Evolutionary conservation across 2,888 invertebrate genomes (phyloP).

Genomic region (Aproaerema taeniolella): DNA sequence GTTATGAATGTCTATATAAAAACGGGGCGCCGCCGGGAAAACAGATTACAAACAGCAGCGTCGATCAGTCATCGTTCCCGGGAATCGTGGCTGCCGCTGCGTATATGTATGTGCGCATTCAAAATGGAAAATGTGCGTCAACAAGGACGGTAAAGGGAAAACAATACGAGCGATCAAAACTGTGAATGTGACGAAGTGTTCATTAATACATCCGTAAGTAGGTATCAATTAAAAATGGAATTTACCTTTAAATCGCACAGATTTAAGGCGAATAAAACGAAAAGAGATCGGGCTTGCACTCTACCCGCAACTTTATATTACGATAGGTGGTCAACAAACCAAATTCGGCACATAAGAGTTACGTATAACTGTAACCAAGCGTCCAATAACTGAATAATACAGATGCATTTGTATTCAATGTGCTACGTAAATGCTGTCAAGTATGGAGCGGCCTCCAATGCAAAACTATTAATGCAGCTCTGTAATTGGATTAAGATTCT

Average conservation of each 20-base stretch:
- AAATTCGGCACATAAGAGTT: conserved; percentile 17
- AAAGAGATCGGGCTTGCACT: no score
- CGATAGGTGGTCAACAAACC: neutral
- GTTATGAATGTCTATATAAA: conserved; percentile 1
- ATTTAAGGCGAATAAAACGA: no score
- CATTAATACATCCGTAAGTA: no score
- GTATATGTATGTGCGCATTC: conserved; percentile 25
- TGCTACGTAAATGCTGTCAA: conserved; percentile 13
- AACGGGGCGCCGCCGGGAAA: conserved; percentile 6
- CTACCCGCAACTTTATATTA: no score
- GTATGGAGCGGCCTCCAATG: conserved; percentile 19
- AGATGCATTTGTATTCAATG: conserved; percentile 28
- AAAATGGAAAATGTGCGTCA: conserved; percentile 23
- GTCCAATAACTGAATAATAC: conserved; percentile 22
- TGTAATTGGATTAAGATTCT: conserved; percentile 3
- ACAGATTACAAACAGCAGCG: conserved; percentile 10
- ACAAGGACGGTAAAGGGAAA: conserved; percentile 17
- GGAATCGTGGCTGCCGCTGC: no score
- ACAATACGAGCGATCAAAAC: conserved; percentile 20
- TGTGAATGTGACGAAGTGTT: no score
- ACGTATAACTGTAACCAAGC: conserved; percentile 29
- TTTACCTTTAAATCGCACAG: no score
- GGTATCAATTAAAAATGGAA: no score
- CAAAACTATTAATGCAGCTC: conserved; percentile 16
- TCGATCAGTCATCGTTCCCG: conserved; percentile 33